Conservation (phyloP, 2,797 vertebrate species). For the Oceanodroma leucorhoa region DNA sequence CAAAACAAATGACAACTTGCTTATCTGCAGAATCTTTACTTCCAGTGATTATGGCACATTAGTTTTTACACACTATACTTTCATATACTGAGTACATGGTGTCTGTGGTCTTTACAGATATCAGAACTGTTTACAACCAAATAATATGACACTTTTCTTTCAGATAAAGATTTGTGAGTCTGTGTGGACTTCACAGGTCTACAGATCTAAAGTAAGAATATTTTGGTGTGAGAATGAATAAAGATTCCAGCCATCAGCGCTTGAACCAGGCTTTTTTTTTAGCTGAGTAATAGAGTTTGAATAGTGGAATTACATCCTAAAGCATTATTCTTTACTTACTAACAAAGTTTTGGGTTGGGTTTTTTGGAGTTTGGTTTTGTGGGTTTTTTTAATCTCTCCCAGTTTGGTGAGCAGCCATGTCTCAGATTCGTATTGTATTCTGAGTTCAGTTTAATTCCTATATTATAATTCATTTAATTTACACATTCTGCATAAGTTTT, state of each 20-base stretch:
- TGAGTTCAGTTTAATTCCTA: background rate
- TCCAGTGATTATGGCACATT: background rate
- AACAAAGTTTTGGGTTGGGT: background rate
- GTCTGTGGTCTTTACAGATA: background rate
- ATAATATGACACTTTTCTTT: background rate
- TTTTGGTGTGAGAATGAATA: background rate
- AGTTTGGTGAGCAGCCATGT: background rate
- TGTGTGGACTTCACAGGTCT: background rate
- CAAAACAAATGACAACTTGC: background rate
- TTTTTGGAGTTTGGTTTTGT: background rate
- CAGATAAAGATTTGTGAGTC: background rate
- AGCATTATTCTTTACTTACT: background rate
- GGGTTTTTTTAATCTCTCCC: background rate
- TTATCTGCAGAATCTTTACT: background rate
- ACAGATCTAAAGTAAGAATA: background rate
- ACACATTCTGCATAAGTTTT: background rate
- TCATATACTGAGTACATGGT: fast-evolving
- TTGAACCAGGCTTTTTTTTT: background rate
- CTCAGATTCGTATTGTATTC: background rate
- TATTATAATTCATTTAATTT: background rate
- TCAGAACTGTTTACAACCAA: background rate
- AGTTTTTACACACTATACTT: background rate
- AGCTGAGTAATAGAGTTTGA: background rate
- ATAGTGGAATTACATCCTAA: background rate
- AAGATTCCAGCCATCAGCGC: background rate